These are phyloP conservation scores for Yponomeuta cagnagella DNA, from an alignment of 2,888 invertebrate species.

Conservation along the genomic window DNA sequence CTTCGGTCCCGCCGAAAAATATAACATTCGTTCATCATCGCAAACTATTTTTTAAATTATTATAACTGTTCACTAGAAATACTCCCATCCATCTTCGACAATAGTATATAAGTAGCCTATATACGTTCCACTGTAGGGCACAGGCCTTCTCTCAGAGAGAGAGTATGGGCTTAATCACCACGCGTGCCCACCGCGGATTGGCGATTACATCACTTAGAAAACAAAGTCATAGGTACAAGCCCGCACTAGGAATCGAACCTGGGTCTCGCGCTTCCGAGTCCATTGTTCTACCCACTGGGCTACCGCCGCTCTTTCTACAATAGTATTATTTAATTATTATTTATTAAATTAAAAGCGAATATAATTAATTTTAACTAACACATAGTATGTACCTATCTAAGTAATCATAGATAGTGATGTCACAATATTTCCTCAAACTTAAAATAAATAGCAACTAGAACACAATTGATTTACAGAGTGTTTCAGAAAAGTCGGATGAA, in stretches of 20 bases:
- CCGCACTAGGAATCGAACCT: too few relatives aligned
- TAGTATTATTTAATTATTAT: neutral
- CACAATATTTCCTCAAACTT: neutral
- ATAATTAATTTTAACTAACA: neutral
- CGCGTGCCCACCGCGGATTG: too few relatives aligned
- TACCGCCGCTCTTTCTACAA: too few relatives aligned
- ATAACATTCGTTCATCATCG: neutral
- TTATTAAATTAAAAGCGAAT: neutral
- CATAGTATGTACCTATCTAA: neutral
- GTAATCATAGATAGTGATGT: neutral
- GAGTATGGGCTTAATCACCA: too few relatives aligned
- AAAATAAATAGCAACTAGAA: conserved; percentile 32
- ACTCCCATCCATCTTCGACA: conserved; percentile 11
- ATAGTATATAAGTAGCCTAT: too few relatives aligned
- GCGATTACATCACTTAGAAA: too few relatives aligned
- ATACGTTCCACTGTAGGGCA: too few relatives aligned
- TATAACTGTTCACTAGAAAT: conserved; percentile 7
- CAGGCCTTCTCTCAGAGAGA: too few relatives aligned
- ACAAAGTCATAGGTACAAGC: too few relatives aligned
- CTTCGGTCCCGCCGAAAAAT: conserved; percentile 9
- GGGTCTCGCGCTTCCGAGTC: too few relatives aligned
- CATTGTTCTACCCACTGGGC: too few relatives aligned
- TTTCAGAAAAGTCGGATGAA: too few relatives aligned
- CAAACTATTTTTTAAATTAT: neutral
- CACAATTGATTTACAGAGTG: conserved; percentile 29